Conservation (phyloP, 2,888 invertebrate species). For the Meiosimyza decipiens region DNA sequence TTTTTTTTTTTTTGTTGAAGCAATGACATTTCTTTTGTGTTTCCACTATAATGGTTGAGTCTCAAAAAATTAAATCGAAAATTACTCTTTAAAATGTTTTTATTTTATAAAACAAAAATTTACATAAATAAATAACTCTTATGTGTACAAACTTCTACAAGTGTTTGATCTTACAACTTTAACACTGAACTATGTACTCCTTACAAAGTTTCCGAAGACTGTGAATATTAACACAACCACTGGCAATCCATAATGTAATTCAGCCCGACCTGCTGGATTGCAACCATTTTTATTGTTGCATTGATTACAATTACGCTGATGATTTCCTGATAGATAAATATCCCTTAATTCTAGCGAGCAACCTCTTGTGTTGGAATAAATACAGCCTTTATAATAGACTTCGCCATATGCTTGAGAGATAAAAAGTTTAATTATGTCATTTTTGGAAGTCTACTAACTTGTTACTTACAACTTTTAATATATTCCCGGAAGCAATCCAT, state of each 20-base stretch:
- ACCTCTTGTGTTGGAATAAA: conserved; percentile 34
- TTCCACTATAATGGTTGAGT: no score
- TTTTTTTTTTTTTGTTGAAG: no score
- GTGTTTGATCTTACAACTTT: no score
- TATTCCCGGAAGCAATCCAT: conserved; percentile 43
- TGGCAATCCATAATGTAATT: conserved; percentile 13
- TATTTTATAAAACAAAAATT: no score
- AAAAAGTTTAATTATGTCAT: no score
- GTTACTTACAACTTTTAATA: conserved; percentile 26
- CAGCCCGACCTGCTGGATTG: conserved; percentile 47
- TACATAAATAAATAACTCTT: no score
- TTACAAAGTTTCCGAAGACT: conserved; percentile 15
- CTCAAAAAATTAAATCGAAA: no score
- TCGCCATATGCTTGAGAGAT: conserved; percentile 29
- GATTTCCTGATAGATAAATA: conserved; percentile 6
- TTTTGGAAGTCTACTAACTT: no score
- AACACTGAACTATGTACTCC: no score
- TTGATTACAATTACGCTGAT: conserved; percentile 33
- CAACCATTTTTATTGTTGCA: conserved; percentile 44
- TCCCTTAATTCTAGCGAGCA: conserved; percentile 37
- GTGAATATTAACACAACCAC: conserved; percentile 27
- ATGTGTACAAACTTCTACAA: no score
- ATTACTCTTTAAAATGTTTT: no score
- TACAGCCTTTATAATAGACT: conserved; percentile 44
- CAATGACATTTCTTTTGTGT: no score